phyloP scores from a whole-genome alignment of 2,888 invertebrate genomes.

The Pheosia tremula region DNA sequence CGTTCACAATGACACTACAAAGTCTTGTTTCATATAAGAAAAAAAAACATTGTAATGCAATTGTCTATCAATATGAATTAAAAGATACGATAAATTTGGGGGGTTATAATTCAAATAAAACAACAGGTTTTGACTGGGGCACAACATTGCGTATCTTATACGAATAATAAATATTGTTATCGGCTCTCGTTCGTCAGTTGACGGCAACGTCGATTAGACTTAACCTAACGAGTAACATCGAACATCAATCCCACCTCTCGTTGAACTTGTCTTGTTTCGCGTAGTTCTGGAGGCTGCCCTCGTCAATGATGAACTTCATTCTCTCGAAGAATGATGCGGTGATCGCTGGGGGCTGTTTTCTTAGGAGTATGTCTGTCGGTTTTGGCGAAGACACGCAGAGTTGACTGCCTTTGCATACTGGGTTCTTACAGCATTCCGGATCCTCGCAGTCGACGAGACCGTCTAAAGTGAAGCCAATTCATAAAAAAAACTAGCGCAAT shows the following conservation, averaged over 20 bases:
- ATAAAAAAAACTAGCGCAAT: background rate
- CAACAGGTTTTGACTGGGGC: conserved; percentile 88
- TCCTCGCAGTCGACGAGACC: conserved; percentile 99
- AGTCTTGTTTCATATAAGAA: no score
- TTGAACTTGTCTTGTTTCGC: conserved; percentile 98
- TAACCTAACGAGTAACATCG: conserved; percentile 62
- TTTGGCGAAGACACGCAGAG: conserved; percentile 97
- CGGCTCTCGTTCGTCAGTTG: conserved; percentile 26
- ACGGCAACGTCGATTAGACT: conserved; percentile 20
- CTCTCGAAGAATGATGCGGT: conserved; percentile 99
- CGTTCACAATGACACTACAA: no score
- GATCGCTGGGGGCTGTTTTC: conserved; percentile 98
- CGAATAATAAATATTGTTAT: conserved; percentile 46
- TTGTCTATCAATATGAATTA: no score
- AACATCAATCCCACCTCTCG: conserved; percentile 92
- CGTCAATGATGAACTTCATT: conserved; percentile 99
- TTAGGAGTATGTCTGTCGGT: conserved; percentile 96
- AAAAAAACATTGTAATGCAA: no score
- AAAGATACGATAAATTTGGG: no score
- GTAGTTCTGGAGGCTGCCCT: conserved; percentile 98
- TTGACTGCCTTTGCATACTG: conserved; percentile 92
- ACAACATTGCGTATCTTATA: conserved; percentile 90
- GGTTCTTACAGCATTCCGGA: conserved; percentile 97
- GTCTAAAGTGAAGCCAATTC: conserved; percentile 84
- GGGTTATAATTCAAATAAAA: conserved; percentile 63